Evolutionary conservation across 2,888 invertebrate genomes (phyloP), one percentile per base, ranked within the genome.

Genomic region (Spisula solida): DNA sequence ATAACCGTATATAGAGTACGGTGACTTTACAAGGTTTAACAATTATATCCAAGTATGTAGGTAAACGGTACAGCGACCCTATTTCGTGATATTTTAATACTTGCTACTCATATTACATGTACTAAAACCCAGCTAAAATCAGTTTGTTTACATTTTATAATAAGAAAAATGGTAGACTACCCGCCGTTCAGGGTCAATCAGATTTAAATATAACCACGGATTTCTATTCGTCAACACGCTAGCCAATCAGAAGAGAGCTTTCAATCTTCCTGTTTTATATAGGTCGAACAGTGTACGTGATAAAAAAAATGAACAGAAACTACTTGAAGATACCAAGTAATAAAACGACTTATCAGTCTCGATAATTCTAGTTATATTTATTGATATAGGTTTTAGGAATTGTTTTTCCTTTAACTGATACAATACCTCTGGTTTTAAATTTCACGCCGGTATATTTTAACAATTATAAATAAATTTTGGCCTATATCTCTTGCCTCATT

Each of bases 231-330:
- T 31, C 12, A 14, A 18, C 18, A 5, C 12, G 31, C 18, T 16
- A 31, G 1, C 75, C 75, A 75, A 75, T 75, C 25, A 16, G 34
- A 75, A 75, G 16, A 16, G 5, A 2, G 75, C 1, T 75, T 75
- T 31, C 16, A 75, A 75, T 31, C 75, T 75, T 75, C 75, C 75
- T 75, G 12, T 1, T 75, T 75, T 75, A 70, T 31, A 10, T 75
- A 75, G 75, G 75, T 75, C 34, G 60, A 75, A 12, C 18, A 34
- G 18, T 34, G 16, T 75, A 75, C 34, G 34, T 75, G n/a, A 5
- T 66, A 10, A 25, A 0, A 25, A 2, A 25, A 66, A 25, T 66
- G 60, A 66, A 66, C 60, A 60, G 60, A 60, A 18, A 56, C 18
- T 56, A 18, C n/a, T 56, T 56, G 1, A 56, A 20, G 47, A 51